Evolutionary conservation across 2,797 vertebrate genomes (phyloP).

Genomic region (Leptoclinus maculatus): DNA sequence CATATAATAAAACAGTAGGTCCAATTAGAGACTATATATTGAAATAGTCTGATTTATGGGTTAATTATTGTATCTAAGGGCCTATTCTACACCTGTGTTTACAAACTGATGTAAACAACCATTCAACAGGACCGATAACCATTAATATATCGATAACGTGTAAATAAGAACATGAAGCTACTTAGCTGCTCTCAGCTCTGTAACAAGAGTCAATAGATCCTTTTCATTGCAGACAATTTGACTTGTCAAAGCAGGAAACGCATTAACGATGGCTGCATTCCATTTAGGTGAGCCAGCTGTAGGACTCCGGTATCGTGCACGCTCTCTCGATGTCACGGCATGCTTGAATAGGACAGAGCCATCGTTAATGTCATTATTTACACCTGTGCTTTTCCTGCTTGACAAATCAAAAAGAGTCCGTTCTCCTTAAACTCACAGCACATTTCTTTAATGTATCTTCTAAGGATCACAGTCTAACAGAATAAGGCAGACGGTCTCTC

Average conservation of each 20-base stretch:
- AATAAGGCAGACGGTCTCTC: constrained; percentile 11
- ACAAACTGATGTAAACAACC: neutral
- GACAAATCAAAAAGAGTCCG: neutral
- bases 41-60: neutral
- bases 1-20: neutral
- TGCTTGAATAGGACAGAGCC: neutral
- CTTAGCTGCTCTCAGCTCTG: neutral
- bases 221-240: neutral
- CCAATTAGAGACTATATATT: neutral
- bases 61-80: neutral
- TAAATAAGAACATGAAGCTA: neutral
- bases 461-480: constrained; percentile 3
- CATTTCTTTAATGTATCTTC: neutral
- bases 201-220: neutral
- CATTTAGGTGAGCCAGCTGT: neutral
- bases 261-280: neutral
- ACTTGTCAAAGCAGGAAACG: neutral
- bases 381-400: neutral
- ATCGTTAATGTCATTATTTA: neutral
- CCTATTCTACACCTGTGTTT: neutral
- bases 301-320: neutral
- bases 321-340: neutral
- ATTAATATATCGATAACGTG: neutral
- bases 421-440: neutral
- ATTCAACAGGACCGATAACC: neutral